Conservation (phyloP, 1,140 invertebrate genomes). For the Reticulitermes speratus region DNA sequence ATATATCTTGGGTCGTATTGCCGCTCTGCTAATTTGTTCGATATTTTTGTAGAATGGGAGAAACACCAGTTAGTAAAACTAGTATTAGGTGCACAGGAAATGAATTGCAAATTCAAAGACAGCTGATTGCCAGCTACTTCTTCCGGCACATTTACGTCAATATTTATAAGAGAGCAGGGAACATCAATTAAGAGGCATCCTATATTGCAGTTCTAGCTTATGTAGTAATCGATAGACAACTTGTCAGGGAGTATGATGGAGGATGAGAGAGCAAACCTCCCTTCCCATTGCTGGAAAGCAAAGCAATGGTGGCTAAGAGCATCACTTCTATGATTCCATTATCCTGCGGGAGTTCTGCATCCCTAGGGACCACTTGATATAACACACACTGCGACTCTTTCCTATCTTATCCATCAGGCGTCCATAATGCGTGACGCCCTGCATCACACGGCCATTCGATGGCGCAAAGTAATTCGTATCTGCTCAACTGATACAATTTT, state of each 20-base stretch:
- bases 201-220: neutral
- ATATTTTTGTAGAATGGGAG: too few relatives aligned
- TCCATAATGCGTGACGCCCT: neutral
- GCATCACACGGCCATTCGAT: neutral
- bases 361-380: conserved; percentile 13
- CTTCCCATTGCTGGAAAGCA: neutral
- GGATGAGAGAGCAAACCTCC: neutral
- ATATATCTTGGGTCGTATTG: too few relatives aligned
- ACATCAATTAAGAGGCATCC: conserved; percentile 3
- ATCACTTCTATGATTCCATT: neutral
- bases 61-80: too few relatives aligned
- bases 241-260: neutral
- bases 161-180: too few relatives aligned
- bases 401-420: conserved; percentile 5
- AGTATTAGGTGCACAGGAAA: too few relatives aligned
- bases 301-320: neutral
- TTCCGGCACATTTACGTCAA: too few relatives aligned
- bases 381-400: neutral
- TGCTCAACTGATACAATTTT: too few relatives aligned
- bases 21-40: too few relatives aligned
- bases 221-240: neutral
- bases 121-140: too few relatives aligned
- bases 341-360: neutral
- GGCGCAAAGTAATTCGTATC: too few relatives aligned
- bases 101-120: too few relatives aligned